Conservation (phyloP, 2,888 invertebrate genomes). For the Synergus umbraculus region DNA sequence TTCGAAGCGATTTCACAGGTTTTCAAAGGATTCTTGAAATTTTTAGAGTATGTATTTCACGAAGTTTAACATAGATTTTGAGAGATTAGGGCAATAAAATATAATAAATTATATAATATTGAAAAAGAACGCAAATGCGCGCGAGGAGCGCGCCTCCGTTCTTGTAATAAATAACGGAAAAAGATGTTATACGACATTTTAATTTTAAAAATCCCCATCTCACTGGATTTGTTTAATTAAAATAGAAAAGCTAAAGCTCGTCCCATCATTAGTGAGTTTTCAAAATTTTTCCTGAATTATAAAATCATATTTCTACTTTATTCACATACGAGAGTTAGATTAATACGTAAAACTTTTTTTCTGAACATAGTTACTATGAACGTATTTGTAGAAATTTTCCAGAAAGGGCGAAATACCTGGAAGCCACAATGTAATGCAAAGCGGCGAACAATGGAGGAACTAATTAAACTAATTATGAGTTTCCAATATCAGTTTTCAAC, state of each 20-base stretch:
- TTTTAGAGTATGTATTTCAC: too few relatives aligned
- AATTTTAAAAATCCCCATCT: too few relatives aligned
- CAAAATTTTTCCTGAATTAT: not conserved
- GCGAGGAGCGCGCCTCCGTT: too few relatives aligned
- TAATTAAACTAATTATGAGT: conserved; percentile 68
- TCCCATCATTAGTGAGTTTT: not conserved
- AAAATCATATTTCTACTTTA: not conserved
- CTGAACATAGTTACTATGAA: not conserved
- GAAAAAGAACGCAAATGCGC: too few relatives aligned
- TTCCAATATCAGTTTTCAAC: conserved; percentile 63
- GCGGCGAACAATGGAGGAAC: conserved; percentile 54
- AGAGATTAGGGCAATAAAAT: too few relatives aligned
- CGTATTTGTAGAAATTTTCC: conserved; percentile 38
- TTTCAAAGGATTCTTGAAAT: too few relatives aligned
- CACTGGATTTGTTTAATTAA: too few relatives aligned
- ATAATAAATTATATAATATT: too few relatives aligned
- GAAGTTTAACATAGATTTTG: too few relatives aligned
- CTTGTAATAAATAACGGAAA: too few relatives aligned
- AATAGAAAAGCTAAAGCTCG: not conserved
- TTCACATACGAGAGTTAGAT: not conserved
- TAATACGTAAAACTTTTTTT: not conserved
- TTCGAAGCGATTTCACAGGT: too few relatives aligned
- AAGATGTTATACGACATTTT: too few relatives aligned
- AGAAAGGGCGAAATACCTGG: conserved; percentile 1
- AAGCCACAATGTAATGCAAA: conserved; percentile 47